Evolutionary conservation across 2,797 vertebrate species (phyloP), one percentile per base, ranked within the genome.

Genomic region (Oreochromis grahami): DNA sequence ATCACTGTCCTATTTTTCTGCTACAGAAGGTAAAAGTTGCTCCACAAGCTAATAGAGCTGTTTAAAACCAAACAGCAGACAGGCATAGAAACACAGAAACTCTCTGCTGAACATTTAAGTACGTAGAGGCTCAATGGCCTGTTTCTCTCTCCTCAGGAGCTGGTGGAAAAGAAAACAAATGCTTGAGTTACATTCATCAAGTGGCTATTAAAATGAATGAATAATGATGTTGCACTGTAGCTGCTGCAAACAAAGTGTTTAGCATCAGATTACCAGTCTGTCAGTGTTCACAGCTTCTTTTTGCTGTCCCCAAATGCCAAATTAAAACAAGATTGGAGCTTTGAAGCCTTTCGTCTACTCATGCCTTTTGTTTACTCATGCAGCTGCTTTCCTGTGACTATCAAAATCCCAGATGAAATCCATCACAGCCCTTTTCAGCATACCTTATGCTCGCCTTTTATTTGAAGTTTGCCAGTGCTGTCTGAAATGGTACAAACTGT

Each of bases 351-450:
- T 50, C 0, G 0, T 50, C 29, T 74, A 74, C 3, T n/a, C 26
- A 0, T 32, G 45, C 6, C 0, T 74, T 50, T 8, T 50, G 4
- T 74, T 48, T 8, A 0, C 24, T 29, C 7, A 48, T 74, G 70
- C 5, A 50, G 11, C 45, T 50, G 26, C 3, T 34, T 50, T 74
- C 34, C 70, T 34, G 70, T 34, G 26, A 6, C 45, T 74, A 34
- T 74, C 17, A 50, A 50, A n/a, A 32, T 74, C 45, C 70, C 45
- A 19, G 26, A 32, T 32, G 70, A 74, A 74, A 32, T 50, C 24
- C 45, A 32, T 74, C 14, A 1, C 45, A n/a, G 45, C 70, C 26
- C 26, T 34, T 74, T 34, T n/a, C 45, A 50, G 43, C 17, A 74
- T 74, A 34, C 6, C 17, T 34, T n/a, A 34, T 34, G 48, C 7